phyloP scores from a whole-genome alignment of 2,113 vertebrate genomes.

The Diphyllodes magnificus region DNA sequence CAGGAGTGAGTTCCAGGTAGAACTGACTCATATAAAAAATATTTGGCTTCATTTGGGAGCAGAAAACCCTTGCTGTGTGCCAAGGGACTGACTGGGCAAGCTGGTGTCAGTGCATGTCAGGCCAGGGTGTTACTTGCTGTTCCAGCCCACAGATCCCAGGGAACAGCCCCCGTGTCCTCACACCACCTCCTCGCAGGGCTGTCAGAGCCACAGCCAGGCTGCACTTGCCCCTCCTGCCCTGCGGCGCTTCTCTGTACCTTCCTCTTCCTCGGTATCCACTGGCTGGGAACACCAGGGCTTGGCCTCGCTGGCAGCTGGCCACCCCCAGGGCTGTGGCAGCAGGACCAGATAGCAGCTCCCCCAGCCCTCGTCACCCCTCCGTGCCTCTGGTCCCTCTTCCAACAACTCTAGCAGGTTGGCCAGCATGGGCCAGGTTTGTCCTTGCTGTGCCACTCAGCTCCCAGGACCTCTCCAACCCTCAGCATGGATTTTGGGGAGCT shows the following conservation, averaged over 20 bases:
- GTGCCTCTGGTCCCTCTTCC: neutral
- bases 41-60: neutral
- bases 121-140: neutral
- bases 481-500: neutral
- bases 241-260: neutral
- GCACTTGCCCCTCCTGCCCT: neutral
- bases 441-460: neutral
- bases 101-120: neutral
- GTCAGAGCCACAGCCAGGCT: neutral
- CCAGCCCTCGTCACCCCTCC: fast-evolving
- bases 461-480: neutral
- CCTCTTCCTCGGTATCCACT: neutral
- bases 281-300: neutral
- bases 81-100: neutral
- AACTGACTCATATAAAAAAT: neutral
- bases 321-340: neutral
- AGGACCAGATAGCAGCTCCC: neutral
- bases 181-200: neutral
- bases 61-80: neutral
- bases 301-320: fast-evolving
- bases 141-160: neutral
- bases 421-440: too few species aligned
- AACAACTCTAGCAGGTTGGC: neutral
- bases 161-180: too few species aligned
- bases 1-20: neutral